Base-by-base conservation (phyloP, 2,888 invertebrate genomes). In the Chrysotoxum bicinctum region DNA sequence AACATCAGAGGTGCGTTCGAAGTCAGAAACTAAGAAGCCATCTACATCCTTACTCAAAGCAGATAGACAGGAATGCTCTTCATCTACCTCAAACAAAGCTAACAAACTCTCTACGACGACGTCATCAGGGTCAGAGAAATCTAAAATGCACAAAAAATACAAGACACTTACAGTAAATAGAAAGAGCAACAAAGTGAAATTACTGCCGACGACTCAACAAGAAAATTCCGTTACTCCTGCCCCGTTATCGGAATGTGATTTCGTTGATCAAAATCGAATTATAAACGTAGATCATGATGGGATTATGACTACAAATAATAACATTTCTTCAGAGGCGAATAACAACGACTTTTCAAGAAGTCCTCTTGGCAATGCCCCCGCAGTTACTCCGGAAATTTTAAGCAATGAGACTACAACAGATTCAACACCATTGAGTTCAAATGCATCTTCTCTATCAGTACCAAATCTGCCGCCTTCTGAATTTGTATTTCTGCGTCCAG, bases 21-120 rank as follows among this genome's bases (percentile, higher is more conserved):
- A 93, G 90, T 90, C 93, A 87, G 89, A 93, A 90, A 90, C 92
- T 86, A 91, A 94, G 90, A 91, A 92, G 89, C 89, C 93, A 90
- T 64, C 77, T 6, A n/a, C 74, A 16, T 50, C 78, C 9, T 32
- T 37, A 60, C 45, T 78, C 12, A 76, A 40, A 60, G 35, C 75
- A 2, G 77, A 82, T n/a, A 72, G 35, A 68, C 62, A 30, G 10
- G 9, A 64, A 37, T 64, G 35, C n/a, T 45, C 76, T 32, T 56
- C 81, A 68, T 52, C 84, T 74, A 76, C 78, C 84, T 78, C 82
- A 75, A 66, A 37, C 64, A 80, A 79, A 70, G 26, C 56, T 30
- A 76, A 37, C 64, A 76, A 68, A 70, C 56, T 40, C 26, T 48
- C 69, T 4, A 14, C 56, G 37, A 14, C 56, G 37, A 68, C 40